These are phyloP conservation scores for Drosophila biarmipes DNA, from an alignment of 1,140 invertebrate genomes.

Conservation along the genomic window DNA sequence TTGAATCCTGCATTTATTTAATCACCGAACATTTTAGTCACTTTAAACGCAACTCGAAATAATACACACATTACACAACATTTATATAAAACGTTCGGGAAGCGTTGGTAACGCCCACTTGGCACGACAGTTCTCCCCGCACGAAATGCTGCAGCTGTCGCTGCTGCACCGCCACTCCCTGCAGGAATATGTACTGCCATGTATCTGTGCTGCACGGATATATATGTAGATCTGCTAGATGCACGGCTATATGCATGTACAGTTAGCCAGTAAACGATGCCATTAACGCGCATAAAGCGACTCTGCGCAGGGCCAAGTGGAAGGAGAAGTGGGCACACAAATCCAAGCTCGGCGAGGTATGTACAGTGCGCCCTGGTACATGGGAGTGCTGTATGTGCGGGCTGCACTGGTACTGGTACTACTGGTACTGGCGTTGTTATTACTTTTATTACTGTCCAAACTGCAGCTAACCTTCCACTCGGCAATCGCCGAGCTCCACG, in stretches of 20 bases:
- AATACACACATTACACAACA: slow-evolving; percentile 25
- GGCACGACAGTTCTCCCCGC: slow-evolving; percentile 23
- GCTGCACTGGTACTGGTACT: slow-evolving; percentile 27
- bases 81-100: slow-evolving; percentile 38
- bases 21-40: slow-evolving; percentile 37
- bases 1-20: slow-evolving; percentile 14
- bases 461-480: slow-evolving; percentile 66
- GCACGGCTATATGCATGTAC: slow-evolving; percentile 54
- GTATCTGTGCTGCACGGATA: background rate
- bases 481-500: slow-evolving; percentile 15
- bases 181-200: slow-evolving; percentile 21
- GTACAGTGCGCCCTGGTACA: slow-evolving; percentile 25
- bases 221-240: slow-evolving; percentile 15
- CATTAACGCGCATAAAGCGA: slow-evolving; percentile 80
- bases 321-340: slow-evolving; percentile 24
- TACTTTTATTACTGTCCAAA: slow-evolving; percentile 82
- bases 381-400: slow-evolving; percentile 20
- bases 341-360: slow-evolving; percentile 21
- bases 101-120: slow-evolving; percentile 45
- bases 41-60: slow-evolving; percentile 17
- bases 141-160: slow-evolving; percentile 40
- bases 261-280: slow-evolving; percentile 83
- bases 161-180: slow-evolving; percentile 42
- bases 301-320: slow-evolving; percentile 64
- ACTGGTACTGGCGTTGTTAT: slow-evolving; percentile 41